phyloP scores from a whole-genome alignment of 1,140 invertebrate genomes.

The Colletes latitarsis region DNA sequence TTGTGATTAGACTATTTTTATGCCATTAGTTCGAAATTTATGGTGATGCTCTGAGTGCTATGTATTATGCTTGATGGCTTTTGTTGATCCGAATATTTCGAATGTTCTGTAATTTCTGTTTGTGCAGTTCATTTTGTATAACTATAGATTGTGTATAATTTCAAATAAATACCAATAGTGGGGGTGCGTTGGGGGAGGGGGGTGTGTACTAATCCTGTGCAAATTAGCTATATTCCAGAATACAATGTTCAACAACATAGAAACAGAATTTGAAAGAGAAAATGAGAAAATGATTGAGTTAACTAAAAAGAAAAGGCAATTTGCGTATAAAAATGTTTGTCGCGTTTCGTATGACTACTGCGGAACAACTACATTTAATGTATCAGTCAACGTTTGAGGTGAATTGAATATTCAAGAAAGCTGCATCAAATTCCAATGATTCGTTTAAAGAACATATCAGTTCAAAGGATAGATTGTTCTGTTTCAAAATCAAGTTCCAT shows the following conservation, averaged over 20 bases:
- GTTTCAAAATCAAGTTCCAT: neutral
- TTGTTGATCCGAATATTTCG: neutral
- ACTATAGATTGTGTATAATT: slow-evolving; percentile 13
- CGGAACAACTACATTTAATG: neutral
- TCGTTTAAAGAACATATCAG: neutral
- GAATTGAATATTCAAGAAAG: neutral
- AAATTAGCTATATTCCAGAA: slow-evolving; percentile 24
- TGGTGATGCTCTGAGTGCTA: slow-evolving; percentile 20
- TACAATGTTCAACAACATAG: neutral
- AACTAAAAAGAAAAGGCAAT: neutral
- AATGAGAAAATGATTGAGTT: neutral
- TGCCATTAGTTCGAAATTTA: slow-evolving; percentile 13
- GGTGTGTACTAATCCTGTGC: slow-evolving; percentile 20
- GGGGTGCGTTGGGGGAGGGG: neutral
- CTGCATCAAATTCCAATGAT: neutral
- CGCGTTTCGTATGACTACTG: neutral
- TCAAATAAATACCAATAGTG: slow-evolving; percentile 5
- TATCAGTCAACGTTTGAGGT: neutral
- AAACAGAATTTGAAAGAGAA: neutral
- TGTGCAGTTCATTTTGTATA: slow-evolving; percentile 9
- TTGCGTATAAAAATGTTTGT: neutral
- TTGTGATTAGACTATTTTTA: neutral
- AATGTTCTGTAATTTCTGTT: slow-evolving; percentile 16
- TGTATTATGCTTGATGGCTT: slow-evolving; percentile 11
- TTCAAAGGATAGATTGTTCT: neutral